A percentile compares a stretch with the other conserved stretches of the same genome.
Evolutionary conservation across 2,113 vertebrate species (phyloP).

Genomic region (Melozone crissalis): DNA sequence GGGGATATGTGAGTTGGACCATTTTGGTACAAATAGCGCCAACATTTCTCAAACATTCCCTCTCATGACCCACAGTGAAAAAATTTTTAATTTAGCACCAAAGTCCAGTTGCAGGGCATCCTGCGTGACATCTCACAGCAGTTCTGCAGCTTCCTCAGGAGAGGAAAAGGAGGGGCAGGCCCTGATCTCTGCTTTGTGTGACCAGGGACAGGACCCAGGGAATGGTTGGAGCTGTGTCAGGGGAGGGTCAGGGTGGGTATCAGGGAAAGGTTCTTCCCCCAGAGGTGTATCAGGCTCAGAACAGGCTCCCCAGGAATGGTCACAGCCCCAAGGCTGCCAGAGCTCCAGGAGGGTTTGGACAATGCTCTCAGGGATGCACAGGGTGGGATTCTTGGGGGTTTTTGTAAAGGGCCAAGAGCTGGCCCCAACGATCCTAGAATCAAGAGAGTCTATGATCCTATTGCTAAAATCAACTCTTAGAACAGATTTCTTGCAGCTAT

Average conservation of each 20-base stretch:
- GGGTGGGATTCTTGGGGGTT: background rate
- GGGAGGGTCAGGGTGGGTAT: fast-evolving
- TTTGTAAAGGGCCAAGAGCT: background rate
- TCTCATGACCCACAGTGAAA: background rate
- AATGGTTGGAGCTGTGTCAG: background rate
- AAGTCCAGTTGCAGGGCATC: background rate
- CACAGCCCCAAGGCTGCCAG: background rate
- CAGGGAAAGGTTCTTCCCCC: background rate
- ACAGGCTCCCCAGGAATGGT: background rate
- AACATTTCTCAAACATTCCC: background rate
- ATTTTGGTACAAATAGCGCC: background rate
- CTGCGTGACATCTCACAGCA: background rate
- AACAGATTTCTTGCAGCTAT: background rate
- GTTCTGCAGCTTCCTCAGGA: background rate
- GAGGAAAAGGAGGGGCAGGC: background rate
- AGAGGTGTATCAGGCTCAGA: too few species aligned
- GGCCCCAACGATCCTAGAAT: background rate
- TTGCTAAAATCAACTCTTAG: background rate
- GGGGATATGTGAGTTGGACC: background rate
- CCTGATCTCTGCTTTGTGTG: background rate
- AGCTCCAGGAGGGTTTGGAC: background rate
- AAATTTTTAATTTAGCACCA: background rate
- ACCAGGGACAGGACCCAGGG: background rate
- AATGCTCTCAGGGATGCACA: background rate
- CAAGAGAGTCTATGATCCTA: background rate